A percentile compares a stretch with the other conserved stretches of the same genome.
These are phyloP conservation scores for Chionoecetes opilio DNA, from an alignment of 1,140 invertebrate genomes.

Conservation along the genomic window DNA sequence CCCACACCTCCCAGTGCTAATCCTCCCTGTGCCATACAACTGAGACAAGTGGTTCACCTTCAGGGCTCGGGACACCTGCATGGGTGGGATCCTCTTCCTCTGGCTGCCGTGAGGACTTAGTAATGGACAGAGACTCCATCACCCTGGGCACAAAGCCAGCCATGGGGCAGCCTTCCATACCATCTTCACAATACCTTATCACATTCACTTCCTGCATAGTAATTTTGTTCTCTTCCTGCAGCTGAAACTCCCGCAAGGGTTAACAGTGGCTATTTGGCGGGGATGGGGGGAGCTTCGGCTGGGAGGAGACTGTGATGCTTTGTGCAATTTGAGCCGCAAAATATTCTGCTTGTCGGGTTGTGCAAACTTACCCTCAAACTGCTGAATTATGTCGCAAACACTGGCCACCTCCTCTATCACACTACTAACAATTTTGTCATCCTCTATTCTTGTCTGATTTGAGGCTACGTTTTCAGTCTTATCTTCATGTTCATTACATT, in stretches of 20 bases:
- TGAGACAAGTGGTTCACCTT: slow-evolving; percentile 66
- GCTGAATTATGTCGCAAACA: slow-evolving; percentile 74
- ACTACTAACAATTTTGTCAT: slow-evolving; percentile 38
- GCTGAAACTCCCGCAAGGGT: slow-evolving; percentile 57
- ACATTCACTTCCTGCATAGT: slow-evolving; percentile 37
- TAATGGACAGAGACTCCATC: slow-evolving; percentile 71
- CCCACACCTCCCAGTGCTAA: neutral
- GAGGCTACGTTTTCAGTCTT: neutral
- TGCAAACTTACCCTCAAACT: slow-evolving; percentile 68
- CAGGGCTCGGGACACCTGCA: slow-evolving; percentile 67
- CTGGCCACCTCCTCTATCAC: slow-evolving; percentile 71
- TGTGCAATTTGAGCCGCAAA: slow-evolving; percentile 47
- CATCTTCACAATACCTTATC: slow-evolving; percentile 14
- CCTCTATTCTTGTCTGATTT: neutral
- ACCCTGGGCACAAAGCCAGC: slow-evolving; percentile 71
- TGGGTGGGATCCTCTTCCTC: slow-evolving; percentile 57
- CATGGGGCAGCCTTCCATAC: slow-evolving; percentile 11
- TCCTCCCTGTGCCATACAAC: slow-evolving; percentile 30
- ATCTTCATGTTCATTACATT: slow-evolving; percentile 5
- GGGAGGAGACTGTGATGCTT: slow-evolving; percentile 43
- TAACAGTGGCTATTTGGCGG: slow-evolving; percentile 70
- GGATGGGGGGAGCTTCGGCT: slow-evolving; percentile 60
- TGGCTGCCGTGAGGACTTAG: slow-evolving; percentile 51
- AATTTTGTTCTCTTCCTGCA: slow-evolving; percentile 38
- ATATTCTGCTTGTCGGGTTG: slow-evolving; percentile 43